phyloP scores from a whole-genome alignment of 1,140 invertebrate species.

The Euura saliciscinereae region DNA sequence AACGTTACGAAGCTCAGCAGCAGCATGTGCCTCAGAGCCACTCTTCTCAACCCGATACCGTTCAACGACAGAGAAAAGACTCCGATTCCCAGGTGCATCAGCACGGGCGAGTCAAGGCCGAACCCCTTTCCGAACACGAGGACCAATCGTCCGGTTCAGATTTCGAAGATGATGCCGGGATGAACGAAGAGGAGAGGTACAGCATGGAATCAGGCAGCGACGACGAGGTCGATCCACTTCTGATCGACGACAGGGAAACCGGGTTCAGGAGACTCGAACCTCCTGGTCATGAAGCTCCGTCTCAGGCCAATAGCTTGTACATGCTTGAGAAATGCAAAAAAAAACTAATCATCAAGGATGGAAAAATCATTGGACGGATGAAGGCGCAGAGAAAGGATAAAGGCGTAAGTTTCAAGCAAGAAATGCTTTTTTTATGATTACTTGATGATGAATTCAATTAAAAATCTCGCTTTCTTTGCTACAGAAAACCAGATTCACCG shows the following conservation, averaged over 20 bases:
- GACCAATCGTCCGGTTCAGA: conserved; percentile 63
- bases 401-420: conserved; percentile 60
- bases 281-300: conserved; percentile 57
- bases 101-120: conserved; percentile 43
- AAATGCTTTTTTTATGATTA: conserved; percentile 21
- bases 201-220: conserved; percentile 60
- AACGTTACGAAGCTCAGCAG: conserved; percentile 46
- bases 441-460: background rate
- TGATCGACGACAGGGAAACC: conserved; percentile 56
- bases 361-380: conserved; percentile 70
- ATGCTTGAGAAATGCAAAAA: conserved; percentile 82
- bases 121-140: conserved; percentile 55
- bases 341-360: conserved; percentile 75
- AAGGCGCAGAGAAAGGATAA: conserved; percentile 81
- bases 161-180: conserved; percentile 61
- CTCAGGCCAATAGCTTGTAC: conserved; percentile 70
- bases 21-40: conserved; percentile 27
- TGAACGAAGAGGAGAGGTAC: conserved; percentile 64
- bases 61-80: conserved; percentile 44
- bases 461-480: conserved; percentile 28
- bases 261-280: conserved; percentile 63
- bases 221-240: conserved; percentile 52
- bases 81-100: conserved; percentile 34
- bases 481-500: conserved; percentile 80
- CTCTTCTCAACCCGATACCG: conserved; percentile 15